Percentiles rank a stretch among this genome's conserved stretches.
These are phyloP conservation scores for Hydrozoanthus gracilis DNA, from an alignment of 92 coral and sea anemone genomes.

Conservation along the genomic window DNA sequence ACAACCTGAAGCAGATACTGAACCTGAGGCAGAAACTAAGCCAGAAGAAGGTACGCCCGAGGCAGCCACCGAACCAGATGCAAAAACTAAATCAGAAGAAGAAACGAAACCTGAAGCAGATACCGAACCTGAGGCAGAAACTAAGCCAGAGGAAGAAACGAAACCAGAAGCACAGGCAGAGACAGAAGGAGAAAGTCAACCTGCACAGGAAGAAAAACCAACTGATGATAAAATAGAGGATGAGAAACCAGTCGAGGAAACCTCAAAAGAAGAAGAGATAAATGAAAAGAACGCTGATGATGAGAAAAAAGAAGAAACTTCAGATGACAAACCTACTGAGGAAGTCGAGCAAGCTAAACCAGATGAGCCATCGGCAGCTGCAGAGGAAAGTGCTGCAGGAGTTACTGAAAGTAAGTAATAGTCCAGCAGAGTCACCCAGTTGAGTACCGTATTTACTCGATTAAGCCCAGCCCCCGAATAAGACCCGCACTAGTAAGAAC, in stretches of 20 bases:
- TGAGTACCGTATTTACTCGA: too few relatives aligned
- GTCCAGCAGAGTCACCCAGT: too few relatives aligned
- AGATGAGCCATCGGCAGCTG: conserved; percentile 22
- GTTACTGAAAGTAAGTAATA: neutral
- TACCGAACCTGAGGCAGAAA: too few relatives aligned
- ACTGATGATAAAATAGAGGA: conserved; percentile 28
- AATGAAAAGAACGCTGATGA: neutral
- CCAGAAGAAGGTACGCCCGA: too few relatives aligned
- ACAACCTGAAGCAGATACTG: neutral
- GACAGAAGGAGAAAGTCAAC: too few relatives aligned
- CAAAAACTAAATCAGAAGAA: too few relatives aligned
- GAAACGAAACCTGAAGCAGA: too few relatives aligned
- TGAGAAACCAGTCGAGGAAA: conserved; percentile 38
- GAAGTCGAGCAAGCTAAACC: conserved; percentile 12
- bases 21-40: neutral
- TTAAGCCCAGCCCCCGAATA: too few relatives aligned
- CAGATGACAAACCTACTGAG: neutral
- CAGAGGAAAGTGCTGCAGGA: conserved; percentile 19
- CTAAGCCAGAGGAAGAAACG: too few relatives aligned
- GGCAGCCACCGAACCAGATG: too few relatives aligned
- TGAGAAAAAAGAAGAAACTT: neutral
- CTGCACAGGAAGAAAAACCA: neutral
- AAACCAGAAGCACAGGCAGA: too few relatives aligned
- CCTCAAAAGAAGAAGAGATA: conserved; percentile 52
- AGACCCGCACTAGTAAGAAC: too few relatives aligned